Conservation (phyloP, 2,888 invertebrate species). For the Pharmacophagus antenor region DNA sequence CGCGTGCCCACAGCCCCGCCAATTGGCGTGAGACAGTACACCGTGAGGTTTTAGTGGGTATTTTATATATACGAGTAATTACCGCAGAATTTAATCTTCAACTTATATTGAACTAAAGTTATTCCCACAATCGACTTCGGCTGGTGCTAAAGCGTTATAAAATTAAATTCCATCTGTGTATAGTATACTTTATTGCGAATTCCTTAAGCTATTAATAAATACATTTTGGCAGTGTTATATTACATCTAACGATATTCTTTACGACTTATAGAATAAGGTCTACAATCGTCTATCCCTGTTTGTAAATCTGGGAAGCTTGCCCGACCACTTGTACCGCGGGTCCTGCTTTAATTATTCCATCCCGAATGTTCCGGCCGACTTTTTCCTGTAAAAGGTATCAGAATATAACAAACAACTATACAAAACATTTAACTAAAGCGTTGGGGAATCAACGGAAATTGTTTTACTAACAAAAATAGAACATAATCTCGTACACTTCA, state of each 20-base stretch:
- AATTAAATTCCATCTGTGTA: neutral
- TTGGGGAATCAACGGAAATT: too few relatives aligned
- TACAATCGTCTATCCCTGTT: slow-evolving; percentile 32
- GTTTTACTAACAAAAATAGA: too few relatives aligned
- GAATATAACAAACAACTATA: neutral
- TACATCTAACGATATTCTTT: slow-evolving; percentile 13
- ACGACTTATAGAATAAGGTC: slow-evolving; percentile 7
- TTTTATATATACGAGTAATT: too few relatives aligned
- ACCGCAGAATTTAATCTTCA: neutral
- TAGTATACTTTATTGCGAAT: slow-evolving; percentile 4
- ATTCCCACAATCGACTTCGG: too few relatives aligned
- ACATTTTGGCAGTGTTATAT: slow-evolving; percentile 9
- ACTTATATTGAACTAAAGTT: too few relatives aligned
- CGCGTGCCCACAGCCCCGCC: too few relatives aligned
- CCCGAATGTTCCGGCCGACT: slow-evolving; percentile 52
- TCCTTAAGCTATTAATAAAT: slow-evolving; percentile 16
- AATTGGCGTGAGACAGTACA: too few relatives aligned
- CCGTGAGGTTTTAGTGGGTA: too few relatives aligned
- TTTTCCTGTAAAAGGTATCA: slow-evolving; percentile 51
- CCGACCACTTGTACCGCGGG: slow-evolving; percentile 55
- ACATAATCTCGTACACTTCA: too few relatives aligned
- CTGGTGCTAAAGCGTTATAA: too few relatives aligned
- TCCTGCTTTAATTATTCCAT: slow-evolving; percentile 55
- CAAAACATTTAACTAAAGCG: too few relatives aligned
- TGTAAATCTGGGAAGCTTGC: slow-evolving; percentile 46